Conservation (phyloP, 2,888 invertebrate species). For the Argynnis bischoffii region DNA sequence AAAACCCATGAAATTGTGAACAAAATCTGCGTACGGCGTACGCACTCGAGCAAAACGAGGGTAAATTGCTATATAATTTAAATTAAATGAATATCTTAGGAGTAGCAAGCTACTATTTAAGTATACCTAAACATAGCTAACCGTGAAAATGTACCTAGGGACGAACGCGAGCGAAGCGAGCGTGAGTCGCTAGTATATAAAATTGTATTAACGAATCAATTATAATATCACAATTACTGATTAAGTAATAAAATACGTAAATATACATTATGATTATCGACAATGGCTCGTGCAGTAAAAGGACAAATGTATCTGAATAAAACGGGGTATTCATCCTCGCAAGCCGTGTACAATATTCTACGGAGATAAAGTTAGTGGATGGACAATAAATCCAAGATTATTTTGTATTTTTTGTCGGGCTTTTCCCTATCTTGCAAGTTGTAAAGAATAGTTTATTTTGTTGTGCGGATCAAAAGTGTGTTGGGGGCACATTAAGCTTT, state of each 20-base stretch:
- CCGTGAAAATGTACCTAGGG: too few species aligned
- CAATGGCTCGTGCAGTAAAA: conserved; percentile 11
- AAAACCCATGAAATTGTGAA: too few species aligned
- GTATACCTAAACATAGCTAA: too few species aligned
- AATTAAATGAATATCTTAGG: too few species aligned
- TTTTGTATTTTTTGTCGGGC: conserved; percentile 14
- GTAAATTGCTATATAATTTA: too few species aligned
- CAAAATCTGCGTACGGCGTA: too few species aligned
- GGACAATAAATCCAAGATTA: conserved; percentile 24
- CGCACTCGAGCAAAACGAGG: too few species aligned
- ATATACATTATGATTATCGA: conserved; percentile 5
- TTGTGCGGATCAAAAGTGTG: conserved; percentile 16
- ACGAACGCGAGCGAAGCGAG: too few species aligned
- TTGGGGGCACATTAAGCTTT: conserved; percentile 15
- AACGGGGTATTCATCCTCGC: conserved; percentile 14
- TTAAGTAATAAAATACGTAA: conserved; percentile 12
- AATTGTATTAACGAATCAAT: conserved; percentile 1
- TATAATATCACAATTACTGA: background rate
- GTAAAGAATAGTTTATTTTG: conserved; percentile 20
- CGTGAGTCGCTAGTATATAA: too few species aligned
- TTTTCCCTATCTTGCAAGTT: conserved; percentile 20
- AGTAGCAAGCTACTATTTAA: too few species aligned
- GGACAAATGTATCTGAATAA: conserved; percentile 16
- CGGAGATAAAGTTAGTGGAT: conserved; percentile 12
- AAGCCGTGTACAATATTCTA: conserved; percentile 11